Conservation (phyloP, 2,113 vertebrate species). For the Tauraco erythrolophus region DNA sequence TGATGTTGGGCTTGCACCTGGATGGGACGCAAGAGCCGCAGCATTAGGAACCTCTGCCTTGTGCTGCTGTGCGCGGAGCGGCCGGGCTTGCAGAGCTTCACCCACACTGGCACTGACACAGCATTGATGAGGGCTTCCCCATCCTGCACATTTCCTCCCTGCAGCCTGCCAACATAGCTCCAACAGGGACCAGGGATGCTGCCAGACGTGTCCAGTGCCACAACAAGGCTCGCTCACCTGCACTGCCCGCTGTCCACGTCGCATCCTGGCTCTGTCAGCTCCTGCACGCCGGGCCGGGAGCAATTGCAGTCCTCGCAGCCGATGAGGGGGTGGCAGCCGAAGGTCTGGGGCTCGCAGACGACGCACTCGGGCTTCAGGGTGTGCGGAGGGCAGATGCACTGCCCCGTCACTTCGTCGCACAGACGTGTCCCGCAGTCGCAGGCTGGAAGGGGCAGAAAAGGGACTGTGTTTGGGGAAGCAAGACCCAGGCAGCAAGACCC, state of each 20-base stretch:
- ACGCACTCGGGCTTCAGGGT: slow-evolving; percentile 88
- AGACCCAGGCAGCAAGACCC: neutral
- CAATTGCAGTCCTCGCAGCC: slow-evolving; percentile 97
- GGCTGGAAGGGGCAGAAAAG: slow-evolving; percentile 70
- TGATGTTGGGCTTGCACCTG: slow-evolving; percentile 91
- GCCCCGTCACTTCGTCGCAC: slow-evolving; percentile 89
- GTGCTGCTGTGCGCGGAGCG: neutral
- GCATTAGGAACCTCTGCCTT: neutral
- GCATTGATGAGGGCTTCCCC: accelerated
- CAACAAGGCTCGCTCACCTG: slow-evolving; percentile 76
- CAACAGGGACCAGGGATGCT: neutral
- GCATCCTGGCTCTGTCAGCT: slow-evolving; percentile 79
- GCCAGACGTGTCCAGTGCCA: accelerated
- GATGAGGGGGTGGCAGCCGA: slow-evolving; percentile 92
- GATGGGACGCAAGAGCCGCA: neutral
- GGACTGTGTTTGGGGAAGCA: neutral
- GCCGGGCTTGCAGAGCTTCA: neutral
- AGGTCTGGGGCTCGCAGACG: slow-evolving; percentile 89
- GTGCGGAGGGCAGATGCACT: slow-evolving; percentile 91
- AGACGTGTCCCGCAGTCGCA: slow-evolving; percentile 88
- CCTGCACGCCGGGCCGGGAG: slow-evolving; percentile 81
- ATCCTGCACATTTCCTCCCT: neutral
- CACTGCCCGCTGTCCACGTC: slow-evolving; percentile 91
- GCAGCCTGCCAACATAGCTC: neutral
- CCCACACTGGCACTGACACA: neutral